Evolutionary conservation across 1,140 invertebrate genomes (phyloP), one percentile per base, ranked within the genome.

Genomic region (Maconellicoccus hirsutus): DNA sequence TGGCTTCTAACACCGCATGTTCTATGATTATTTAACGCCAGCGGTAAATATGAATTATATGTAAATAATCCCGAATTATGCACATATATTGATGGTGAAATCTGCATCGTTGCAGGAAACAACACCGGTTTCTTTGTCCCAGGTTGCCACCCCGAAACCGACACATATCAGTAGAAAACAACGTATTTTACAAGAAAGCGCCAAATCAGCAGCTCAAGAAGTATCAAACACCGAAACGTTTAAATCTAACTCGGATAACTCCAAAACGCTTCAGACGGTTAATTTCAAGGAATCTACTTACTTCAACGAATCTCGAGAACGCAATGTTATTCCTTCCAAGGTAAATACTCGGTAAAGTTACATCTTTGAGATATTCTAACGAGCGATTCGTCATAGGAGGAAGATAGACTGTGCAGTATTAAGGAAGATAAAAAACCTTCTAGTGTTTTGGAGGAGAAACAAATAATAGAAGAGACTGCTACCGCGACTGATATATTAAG

Each of bases 401-500:
- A 52, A 16, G 42, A 52, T 52, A 16, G n/a, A 52, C 3, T 52
- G n/a, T 16, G 6, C 42, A 52, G 42, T 52, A 52, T 52, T n/a
- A 71, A 61, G 52, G 25, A 72, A 19, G 39, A 72, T 16, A 70
- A 69, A 59, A 39, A 19, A 52, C 16, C 42, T 4, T 33, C 12
- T 33, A 69, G 39, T 42, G 52, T 69, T 59, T 38, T 69, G 26
- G 70, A 72, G 22, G 61, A 63, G 33, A 63, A 25, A 42, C 29
- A 72, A 72, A 59, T 72, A 39, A 72, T 71, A 33, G 74, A 76
- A 75, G 42, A 75, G 76, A 71, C 75, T 78, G 71, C 79, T 75
- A 77, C 78, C 77, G 73, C 80, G 79, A 73, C 80, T 80, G 61
- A 75, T 75, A 29, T 77, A 79, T 39, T 82, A 78, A 76, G 78